These are phyloP conservation scores for Scolopax rusticola DNA, from an alignment of 2,797 vertebrate genomes.

Conservation along the genomic window DNA sequence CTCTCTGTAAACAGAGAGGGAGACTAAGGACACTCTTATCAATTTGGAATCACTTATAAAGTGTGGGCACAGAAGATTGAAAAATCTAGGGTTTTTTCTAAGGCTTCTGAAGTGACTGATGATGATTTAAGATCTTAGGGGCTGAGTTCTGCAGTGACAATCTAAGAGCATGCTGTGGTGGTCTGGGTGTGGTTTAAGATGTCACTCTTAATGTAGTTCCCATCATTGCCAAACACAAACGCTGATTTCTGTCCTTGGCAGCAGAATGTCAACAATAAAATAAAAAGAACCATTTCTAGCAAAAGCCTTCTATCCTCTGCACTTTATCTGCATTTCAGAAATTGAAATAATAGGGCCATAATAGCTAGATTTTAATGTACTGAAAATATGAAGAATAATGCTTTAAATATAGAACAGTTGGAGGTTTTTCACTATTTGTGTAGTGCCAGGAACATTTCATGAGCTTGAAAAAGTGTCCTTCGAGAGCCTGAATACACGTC, in stretches of 20 bases:
- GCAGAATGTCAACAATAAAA: neutral
- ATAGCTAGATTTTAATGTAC: neutral
- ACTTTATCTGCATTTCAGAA: neutral
- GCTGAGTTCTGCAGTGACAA: neutral
- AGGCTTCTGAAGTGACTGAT: neutral
- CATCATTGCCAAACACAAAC: neutral
- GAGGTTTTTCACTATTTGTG: neutral
- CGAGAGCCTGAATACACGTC: neutral
- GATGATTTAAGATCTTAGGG: rapidly evolving
- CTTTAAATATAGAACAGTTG: neutral
- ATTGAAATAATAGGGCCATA: neutral
- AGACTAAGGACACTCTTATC: neutral
- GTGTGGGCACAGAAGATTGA: neutral
- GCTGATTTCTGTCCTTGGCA: neutral
- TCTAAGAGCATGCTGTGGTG: neutral
- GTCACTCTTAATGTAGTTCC: neutral
- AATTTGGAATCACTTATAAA: neutral
- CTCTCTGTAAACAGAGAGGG: neutral
- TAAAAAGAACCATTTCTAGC: neutral
- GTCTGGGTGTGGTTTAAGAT: neutral
- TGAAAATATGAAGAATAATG: neutral
- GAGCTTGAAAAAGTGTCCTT: neutral
- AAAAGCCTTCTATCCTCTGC: neutral
- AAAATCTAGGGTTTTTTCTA: neutral
- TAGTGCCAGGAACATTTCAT: neutral